A percentile compares a stretch with the other conserved stretches of the same genome.
These are phyloP conservation scores for Criorhina ranunculi DNA, from an alignment of 2,888 invertebrate species.

Conservation along the genomic window DNA sequence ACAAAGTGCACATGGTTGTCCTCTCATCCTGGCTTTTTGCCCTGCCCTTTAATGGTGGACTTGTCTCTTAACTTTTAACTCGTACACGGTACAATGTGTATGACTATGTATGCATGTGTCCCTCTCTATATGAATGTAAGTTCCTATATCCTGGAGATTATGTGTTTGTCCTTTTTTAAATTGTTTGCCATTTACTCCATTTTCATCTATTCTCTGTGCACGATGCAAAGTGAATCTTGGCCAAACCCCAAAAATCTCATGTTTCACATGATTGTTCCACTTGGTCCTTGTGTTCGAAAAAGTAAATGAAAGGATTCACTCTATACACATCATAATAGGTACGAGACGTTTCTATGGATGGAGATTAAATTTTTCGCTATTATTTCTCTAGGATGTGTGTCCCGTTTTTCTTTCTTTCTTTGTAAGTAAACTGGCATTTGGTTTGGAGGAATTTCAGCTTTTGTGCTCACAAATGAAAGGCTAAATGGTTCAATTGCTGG, in stretches of 20 bases:
- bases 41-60: not conserved
- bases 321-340: slow-evolving; percentile 51
- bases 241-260: slow-evolving; percentile 63
- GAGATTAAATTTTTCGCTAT: slow-evolving; percentile 64
- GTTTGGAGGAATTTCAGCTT: slow-evolving; percentile 23
- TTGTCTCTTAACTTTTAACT: slow-evolving; percentile 43
- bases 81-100: slow-evolving; percentile 36
- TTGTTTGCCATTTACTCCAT: slow-evolving; percentile 62
- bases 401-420: slow-evolving; percentile 23
- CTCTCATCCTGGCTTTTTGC: slow-evolving; percentile 37
- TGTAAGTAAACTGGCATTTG: slow-evolving; percentile 61
- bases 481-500: slow-evolving; percentile 37
- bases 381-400: slow-evolving; percentile 54
- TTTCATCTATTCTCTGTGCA: slow-evolving; percentile 54
- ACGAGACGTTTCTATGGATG: slow-evolving; percentile 43
- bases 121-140: not conserved
- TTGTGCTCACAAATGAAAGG: slow-evolving; percentile 45
- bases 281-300: slow-evolving; percentile 9
- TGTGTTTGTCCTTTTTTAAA: slow-evolving; percentile 59
- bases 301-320: slow-evolving; percentile 9
- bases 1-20: slow-evolving; percentile 71
- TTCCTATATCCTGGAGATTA: slow-evolving; percentile 1
- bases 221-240: slow-evolving; percentile 67
- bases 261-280: slow-evolving; percentile 47
- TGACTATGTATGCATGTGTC: slow-evolving; percentile 19